Evolutionary conservation across 2,888 invertebrate species (phyloP), one percentile per base, ranked within the genome.

Genomic region (Diaphora mendica): DNA sequence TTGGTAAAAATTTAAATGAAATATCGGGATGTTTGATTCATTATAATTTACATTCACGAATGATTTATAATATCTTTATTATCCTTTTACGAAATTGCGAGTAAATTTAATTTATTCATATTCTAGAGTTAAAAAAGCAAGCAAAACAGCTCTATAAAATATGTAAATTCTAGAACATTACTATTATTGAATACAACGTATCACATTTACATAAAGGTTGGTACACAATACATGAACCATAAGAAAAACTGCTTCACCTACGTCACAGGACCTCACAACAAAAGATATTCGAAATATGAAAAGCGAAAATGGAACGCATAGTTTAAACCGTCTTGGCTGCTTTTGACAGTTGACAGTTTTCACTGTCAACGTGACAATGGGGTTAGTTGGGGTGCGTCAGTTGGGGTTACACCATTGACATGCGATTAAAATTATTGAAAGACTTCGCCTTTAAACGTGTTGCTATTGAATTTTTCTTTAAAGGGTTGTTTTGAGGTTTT

Each of bases 291-390:
- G 88, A 88, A 91, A 91, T 89, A 90, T 92, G 92, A 93, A 91
- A 93, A 92, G 91, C 91, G 89, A 90, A 91, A 91, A 91, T 90
- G 88, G 89, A 90, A 90, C 89, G 93, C 94, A 93, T 93, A 94
- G 95, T 95, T 95, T 95, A 95, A 95, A 94, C 91, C 93, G 91
- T 90, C 94, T 94, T 92, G 90, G 89, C 93, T 95, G 95, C 92
- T 90, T 95, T 93, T 95, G 95, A 95, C 95, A 95, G 95, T 95
- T 95, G 95, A 95, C 95, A 95, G 95, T 94, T 93, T 93, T 92
- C 93, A 88, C 92, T 93, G 94, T 94, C 93, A 92, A 86, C 88
- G 87, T 86, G 90, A 94, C 94, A 94, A 94, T 93, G 85, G 92
- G 91, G 91, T 91, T 94, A 93, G 93, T 93, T 87, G 92, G 93